Base-by-base conservation (phyloP, 1,140 invertebrate species). In the Saccostrea echinata region DNA sequence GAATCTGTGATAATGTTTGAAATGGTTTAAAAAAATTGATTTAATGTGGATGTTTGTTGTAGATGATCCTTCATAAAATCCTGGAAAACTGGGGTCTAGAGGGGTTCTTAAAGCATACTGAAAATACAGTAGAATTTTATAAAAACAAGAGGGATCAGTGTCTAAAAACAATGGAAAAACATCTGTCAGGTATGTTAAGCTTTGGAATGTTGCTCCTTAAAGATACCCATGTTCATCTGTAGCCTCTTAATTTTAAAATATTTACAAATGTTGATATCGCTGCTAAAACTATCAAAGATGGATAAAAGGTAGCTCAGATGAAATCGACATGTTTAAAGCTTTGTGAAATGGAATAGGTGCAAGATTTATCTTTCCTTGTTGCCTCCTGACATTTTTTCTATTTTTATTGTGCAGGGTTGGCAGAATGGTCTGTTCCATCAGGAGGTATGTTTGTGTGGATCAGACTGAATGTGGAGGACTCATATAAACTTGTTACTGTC, bases 361-460 rank as follows among this genome's bases (percentile, higher is more conserved):
- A 43, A 43, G 35, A 43, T 43, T 43, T 43, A 43, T 43, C 1
- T 43, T 6, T 43, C 35, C 35, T 43, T 43, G 35, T 43, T 43
- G 1, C 35, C 6, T 6, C 6, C 2, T 43, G 35, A 43, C 35
- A 3, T 1, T 43, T 43, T 43, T 43, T 6, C 6, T 43, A 3
- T 43, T 43, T 80, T 80, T 8, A 24, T 82, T 35, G 8, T 16
- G 18, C 92, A 95, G 96, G 96, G 55, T 93, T 97, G 1, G 97
- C 96, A 6, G 96, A 97, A 64, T 97, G 97, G 96, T 91, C 94
- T 9, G 91, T 96, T 53, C 97, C 97, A 0, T 93, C 94, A 1
- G 97, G 96, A 21, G 97, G 97, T 1, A 97, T 98, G 95, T 97
- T 97, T 94, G 94, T 97, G 16, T 98, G 97, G 97, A 95, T 97